Conservation (phyloP, 2,797 vertebrate species). For the Pantherophis alleghaniensis region DNA sequence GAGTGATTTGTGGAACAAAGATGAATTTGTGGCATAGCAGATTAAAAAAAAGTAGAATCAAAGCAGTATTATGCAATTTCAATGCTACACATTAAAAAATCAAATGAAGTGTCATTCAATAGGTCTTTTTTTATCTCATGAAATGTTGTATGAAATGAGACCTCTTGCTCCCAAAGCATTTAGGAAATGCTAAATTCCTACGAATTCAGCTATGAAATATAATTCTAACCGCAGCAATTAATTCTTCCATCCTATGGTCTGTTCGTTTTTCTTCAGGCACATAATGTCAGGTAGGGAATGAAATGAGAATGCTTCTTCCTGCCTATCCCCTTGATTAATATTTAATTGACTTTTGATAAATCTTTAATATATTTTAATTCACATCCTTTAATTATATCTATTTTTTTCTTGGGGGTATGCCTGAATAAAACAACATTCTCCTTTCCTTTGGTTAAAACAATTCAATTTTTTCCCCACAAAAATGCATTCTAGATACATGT, state of each 20-base stretch:
- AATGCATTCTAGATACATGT: rapidly evolving
- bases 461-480: neutral
- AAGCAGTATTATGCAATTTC: neutral
- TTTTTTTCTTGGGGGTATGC: constrained; percentile 20
- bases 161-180: constrained; percentile 12
- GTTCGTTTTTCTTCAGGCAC: constrained; percentile 39
- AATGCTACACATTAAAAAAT: neutral
- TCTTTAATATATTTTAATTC: constrained; percentile 56
- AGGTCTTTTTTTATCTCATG: neutral
- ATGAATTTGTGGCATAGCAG: neutral
- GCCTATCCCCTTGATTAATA: constrained; percentile 50
- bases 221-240: constrained; percentile 32
- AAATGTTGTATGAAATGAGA: constrained; percentile 30
- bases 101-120: neutral
- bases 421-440: constrained; percentile 18
- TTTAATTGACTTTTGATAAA: constrained; percentile 53
- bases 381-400: constrained; percentile 39
- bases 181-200: constrained; percentile 10
- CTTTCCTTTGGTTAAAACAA: constrained; percentile 19
- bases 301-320: constrained; percentile 50
- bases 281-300: constrained; percentile 2
- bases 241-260: constrained; percentile 13
- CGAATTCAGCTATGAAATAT: constrained; percentile 35
- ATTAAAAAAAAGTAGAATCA: neutral
- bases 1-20: neutral